Evolutionary conservation across 1,140 invertebrate species (phyloP), one percentile per base, ranked within the genome.

Genomic region (Homarus americanus): DNA sequence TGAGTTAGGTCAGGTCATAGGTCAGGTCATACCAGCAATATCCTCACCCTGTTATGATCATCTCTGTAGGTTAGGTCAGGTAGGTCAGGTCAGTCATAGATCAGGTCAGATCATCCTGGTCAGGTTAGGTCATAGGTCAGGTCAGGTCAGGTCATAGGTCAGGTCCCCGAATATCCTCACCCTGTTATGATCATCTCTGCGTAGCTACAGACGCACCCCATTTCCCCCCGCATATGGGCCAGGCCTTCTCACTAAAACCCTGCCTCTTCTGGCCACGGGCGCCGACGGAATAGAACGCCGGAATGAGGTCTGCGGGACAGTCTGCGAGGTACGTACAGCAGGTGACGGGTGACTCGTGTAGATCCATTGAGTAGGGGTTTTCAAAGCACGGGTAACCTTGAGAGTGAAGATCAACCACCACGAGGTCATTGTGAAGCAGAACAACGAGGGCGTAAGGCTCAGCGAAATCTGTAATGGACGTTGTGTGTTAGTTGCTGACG

Each of bases 331-430:
- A 99, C 85, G 97, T 96, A 94, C 98, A 98, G 95, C 97, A 98
- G 76, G 96, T 96, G 1, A 96, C 95, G 12, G 96, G 95, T 24
- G 95, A 95, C 93, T 96, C 96, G 92, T 96, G 95, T 32, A 96
- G 94, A 95, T 99, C 98, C 98, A 99, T 99, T 69, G 99, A 97
- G 95, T 99, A 99, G 73, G 99, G 99, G 95, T 99, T 99, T 95
- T 99, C 98, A 95, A 99, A 99, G 95, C 98, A 99, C 24, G 99
- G 98, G 95, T 99, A 99, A 93, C 98, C 98, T 76, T 96, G 96
- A 69, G 97, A 97, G 94, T 97, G 96, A 93, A 99, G 96, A 95
- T 99, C 99, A 94, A 99, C 98, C 92, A 99, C 97, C 93, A 99
- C 98, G 93, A 99, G 96, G 95, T 99, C 99, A 95, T 98, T 99